phyloP scores from a whole-genome alignment of 35 echinoderm and acorn worm genomes.

The Lytechinus pictus region DNA sequence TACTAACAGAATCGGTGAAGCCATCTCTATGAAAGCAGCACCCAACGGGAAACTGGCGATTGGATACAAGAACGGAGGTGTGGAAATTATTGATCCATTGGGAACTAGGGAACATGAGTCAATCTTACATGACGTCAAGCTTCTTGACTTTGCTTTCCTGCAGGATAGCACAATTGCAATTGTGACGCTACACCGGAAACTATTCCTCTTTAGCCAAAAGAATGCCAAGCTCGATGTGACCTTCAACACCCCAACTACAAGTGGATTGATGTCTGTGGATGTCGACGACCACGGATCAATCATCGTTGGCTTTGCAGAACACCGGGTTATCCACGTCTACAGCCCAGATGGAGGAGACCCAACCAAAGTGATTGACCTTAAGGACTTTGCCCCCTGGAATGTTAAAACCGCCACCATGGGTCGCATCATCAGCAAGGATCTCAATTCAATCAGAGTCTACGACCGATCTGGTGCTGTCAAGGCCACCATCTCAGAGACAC shows the following conservation, averaged over 20 bases:
- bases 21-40: background rate
- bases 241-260: slow-evolving; percentile 25
- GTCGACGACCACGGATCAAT: background rate
- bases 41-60: slow-evolving; percentile 20
- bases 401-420: background rate
- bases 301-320: slow-evolving; percentile 39
- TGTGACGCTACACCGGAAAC: background rate
- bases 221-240: background rate
- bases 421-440: background rate
- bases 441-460: background rate
- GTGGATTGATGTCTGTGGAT: slow-evolving; percentile 21
- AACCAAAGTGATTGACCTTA: background rate
- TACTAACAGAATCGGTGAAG: background rate
- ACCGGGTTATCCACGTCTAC: slow-evolving; percentile 30
- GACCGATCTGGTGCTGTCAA: slow-evolving; percentile 25
- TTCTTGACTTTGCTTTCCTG: background rate
- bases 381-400: slow-evolving; percentile 35
- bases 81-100: background rate
- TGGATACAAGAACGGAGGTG: slow-evolving; percentile 37
- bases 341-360: background rate
- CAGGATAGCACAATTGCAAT: background rate
- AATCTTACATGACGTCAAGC: background rate
- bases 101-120: background rate
- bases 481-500: background rate
- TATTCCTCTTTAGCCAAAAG: background rate